Conservation (phyloP, 2,113 vertebrate species). For the Speoplatyrhinus poulsoni region DNA sequence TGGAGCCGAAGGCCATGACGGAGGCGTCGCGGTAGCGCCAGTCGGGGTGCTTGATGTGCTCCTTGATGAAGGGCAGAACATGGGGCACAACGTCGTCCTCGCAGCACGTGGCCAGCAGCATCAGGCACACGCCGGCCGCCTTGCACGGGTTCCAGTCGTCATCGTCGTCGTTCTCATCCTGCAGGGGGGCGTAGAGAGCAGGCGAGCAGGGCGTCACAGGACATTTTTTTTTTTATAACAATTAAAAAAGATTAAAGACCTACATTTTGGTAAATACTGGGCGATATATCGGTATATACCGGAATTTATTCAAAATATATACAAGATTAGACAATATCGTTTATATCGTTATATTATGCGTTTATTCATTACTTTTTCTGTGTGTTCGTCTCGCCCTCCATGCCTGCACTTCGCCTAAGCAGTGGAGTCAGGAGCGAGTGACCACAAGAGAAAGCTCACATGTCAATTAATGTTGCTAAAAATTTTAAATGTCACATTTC, state of each 20-base stretch:
- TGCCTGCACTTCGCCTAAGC: too few relatives aligned
- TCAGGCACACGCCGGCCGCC: conserved; percentile 94
- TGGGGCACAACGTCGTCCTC: conserved; percentile 98
- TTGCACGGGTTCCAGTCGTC: conserved; percentile 99
- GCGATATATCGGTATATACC: too few relatives aligned
- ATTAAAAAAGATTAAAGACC: not conserved
- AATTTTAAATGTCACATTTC: too few relatives aligned
- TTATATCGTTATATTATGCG: too few relatives aligned
- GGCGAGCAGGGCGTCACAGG: not conserved
- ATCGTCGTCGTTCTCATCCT: conserved; percentile 97
- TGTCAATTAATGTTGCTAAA: too few relatives aligned
- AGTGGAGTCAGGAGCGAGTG: too few relatives aligned
- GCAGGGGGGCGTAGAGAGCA: not conserved
- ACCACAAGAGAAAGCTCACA: too few relatives aligned
- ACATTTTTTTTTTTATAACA: not conserved
- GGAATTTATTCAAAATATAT: too few relatives aligned
- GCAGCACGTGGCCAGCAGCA: conserved; percentile 96
- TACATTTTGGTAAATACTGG: not conserved
- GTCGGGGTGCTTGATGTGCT: conserved; percentile 92
- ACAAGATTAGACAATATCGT: too few relatives aligned
- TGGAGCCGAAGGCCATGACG: conserved; percentile 97
- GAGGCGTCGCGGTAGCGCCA: conserved; percentile 97
- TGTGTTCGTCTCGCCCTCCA: too few relatives aligned
- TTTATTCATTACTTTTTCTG: too few relatives aligned
- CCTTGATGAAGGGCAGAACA: conserved; percentile 97